A percentile compares a stretch with the other conserved stretches of the same genome.
phyloP scores from a whole-genome alignment of 2,113 vertebrate species.

The Indicator indicator region DNA sequence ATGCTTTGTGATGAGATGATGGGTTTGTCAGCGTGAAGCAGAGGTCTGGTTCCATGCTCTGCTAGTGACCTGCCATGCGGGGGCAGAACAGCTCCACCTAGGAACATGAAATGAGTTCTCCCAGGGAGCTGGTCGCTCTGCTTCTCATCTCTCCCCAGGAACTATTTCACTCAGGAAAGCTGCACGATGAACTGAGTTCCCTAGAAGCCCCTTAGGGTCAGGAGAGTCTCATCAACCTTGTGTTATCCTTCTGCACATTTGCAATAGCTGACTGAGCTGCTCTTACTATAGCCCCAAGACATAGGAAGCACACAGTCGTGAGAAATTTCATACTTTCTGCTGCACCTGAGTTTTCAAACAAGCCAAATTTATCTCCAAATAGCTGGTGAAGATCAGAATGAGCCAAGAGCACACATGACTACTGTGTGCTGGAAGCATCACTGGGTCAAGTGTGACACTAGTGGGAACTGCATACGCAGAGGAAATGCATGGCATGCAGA shows the following conservation, averaged over 20 bases:
- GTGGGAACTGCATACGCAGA: not conserved
- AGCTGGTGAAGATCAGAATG: not conserved
- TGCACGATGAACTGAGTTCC: not conserved
- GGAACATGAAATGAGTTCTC: not conserved
- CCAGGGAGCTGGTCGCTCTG: not conserved
- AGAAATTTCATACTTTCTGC: not conserved
- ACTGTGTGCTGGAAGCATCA: not conserved
- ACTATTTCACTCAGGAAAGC: not conserved
- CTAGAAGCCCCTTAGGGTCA: not conserved
- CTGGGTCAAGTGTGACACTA: not conserved
- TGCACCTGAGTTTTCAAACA: not conserved
- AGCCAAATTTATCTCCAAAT: not conserved
- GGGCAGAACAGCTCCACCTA: constrained; percentile 63
- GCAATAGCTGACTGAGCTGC: not conserved
- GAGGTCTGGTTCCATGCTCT: constrained; percentile 21
- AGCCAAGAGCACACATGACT: not conserved
- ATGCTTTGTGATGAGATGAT: not conserved
- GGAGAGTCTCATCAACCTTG: not conserved
- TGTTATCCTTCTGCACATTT: not conserved
- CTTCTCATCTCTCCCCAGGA: not conserved
- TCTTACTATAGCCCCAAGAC: not conserved
- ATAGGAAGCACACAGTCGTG: not conserved
- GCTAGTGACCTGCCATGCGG: constrained; percentile 44
- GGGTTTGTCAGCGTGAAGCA: not conserved
- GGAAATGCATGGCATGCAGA: not conserved